These are phyloP conservation scores for Mycalesis mineus DNA, from an alignment of 2,888 invertebrate species.

Conservation along the genomic window DNA sequence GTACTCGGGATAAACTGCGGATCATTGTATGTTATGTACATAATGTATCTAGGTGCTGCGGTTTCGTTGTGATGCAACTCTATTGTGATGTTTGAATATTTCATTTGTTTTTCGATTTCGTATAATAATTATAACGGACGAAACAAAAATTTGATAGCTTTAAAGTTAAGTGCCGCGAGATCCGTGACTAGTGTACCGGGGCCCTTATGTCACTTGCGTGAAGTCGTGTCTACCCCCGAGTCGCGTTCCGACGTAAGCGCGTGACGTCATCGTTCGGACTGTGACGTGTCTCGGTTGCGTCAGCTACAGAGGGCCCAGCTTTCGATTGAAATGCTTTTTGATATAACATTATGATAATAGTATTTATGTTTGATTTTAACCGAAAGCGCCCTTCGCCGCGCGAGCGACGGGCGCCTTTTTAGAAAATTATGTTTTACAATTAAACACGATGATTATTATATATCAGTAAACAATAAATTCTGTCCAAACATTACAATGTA, in stretches of 20 bases:
- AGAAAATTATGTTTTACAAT: conserved; percentile 43
- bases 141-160: conserved; percentile 56
- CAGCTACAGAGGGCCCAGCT: conserved; percentile 42
- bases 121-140: conserved; percentile 35
- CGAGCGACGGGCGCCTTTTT: neutral
- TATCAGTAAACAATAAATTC: conserved; percentile 61
- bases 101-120: conserved; percentile 46
- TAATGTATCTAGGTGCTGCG: conserved; percentile 31
- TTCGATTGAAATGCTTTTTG: conserved; percentile 57
- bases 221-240: too few species aligned
- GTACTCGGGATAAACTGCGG: neutral
- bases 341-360: conserved; percentile 75
- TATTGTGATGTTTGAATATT: conserved; percentile 61
- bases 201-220: neutral
- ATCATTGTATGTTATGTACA: neutral
- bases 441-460: conserved; percentile 65
- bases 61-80: conserved; percentile 48
- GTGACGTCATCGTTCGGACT: too few species aligned
- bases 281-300: neutral
- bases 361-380: conserved; percentile 74
- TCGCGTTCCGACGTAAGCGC: too few species aligned
- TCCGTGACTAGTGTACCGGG: conserved; percentile 40
- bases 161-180: conserved; percentile 41
- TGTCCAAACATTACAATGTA: conserved; percentile 54
- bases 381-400: conserved; percentile 26